phyloP scores from a whole-genome alignment of 2,797 vertebrate species.

The Thripadectes ignobilis region DNA sequence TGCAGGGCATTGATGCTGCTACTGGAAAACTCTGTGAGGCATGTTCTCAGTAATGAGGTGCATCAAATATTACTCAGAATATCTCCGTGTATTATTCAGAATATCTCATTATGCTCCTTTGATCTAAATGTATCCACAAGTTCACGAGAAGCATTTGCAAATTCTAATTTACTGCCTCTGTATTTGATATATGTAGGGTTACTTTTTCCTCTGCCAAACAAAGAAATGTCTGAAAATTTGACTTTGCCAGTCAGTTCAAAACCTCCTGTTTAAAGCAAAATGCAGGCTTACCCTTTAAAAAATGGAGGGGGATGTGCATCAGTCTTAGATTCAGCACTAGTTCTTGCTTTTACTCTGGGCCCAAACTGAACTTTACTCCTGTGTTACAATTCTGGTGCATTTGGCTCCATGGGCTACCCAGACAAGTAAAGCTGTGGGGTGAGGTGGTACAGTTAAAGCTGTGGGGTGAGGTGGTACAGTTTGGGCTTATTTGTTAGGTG shows the following conservation, averaged over 20 bases:
- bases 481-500: neutral
- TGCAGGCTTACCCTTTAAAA: neutral
- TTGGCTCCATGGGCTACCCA: neutral
- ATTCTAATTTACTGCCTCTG: conserved; percentile 5
- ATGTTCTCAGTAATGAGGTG: conserved; percentile 61
- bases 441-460: too few species aligned
- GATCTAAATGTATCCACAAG: conserved; percentile 15
- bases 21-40: conserved; percentile 56
- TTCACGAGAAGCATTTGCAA: conserved; percentile 48
- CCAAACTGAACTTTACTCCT: neutral
- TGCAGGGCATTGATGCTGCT: conserved; percentile 64
- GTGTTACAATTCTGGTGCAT: neutral
- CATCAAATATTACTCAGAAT: conserved; percentile 68
- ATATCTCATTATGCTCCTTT: conserved; percentile 50
- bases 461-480: neutral
- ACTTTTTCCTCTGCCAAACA: neutral
- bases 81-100: conserved; percentile 58
- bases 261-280: neutral
- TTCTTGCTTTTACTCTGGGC: neutral
- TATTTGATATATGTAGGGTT: neutral
- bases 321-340: neutral
- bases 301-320: neutral
- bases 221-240: neutral
- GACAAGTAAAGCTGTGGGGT: neutral
- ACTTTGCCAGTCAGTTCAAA: neutral